Evolutionary conservation across 2,113 vertebrate species (phyloP).

Genomic region (Phalacrocorax brasilianus): DNA sequence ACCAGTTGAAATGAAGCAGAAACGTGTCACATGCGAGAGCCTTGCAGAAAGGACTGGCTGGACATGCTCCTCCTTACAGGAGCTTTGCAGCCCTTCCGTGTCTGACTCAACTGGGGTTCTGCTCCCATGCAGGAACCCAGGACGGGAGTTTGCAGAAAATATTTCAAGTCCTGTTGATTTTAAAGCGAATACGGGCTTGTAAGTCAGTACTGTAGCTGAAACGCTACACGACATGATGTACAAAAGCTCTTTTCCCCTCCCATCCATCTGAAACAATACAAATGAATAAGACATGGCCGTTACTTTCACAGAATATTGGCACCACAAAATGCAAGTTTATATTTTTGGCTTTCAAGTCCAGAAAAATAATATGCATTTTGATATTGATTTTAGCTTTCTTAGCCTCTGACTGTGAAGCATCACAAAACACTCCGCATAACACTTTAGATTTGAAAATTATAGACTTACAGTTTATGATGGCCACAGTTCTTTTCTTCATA

Average conservation of each 20-base stretch:
- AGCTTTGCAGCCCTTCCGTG: accelerated
- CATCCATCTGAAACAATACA: not conserved
- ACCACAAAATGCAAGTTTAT: not conserved
- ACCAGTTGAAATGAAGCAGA: not conserved
- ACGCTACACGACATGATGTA: accelerated
- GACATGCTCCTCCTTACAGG: not conserved
- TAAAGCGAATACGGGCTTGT: not conserved
- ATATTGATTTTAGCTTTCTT: not conserved
- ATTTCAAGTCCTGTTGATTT: not conserved
- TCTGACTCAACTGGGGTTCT: not conserved
- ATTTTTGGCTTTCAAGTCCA: not conserved
- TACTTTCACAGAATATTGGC: not conserved
- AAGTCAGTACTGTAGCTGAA: not conserved
- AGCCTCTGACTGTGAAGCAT: not conserved
- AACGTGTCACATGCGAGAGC: not conserved
- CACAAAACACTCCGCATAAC: not conserved
- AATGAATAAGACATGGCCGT: not conserved
- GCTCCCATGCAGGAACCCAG: not conserved
- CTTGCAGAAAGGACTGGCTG: not conserved
- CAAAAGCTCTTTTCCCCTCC: not conserved
- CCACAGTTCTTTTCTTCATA: not conserved
- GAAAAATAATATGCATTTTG: not conserved
- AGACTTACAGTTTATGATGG: not conserved
- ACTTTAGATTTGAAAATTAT: not conserved
- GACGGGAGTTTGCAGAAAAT: not conserved